Percentiles rank a stretch among this genome's conserved stretches.
Conservation (phyloP, 2,797 vertebrate species). For the Mus minutoides region DNA sequence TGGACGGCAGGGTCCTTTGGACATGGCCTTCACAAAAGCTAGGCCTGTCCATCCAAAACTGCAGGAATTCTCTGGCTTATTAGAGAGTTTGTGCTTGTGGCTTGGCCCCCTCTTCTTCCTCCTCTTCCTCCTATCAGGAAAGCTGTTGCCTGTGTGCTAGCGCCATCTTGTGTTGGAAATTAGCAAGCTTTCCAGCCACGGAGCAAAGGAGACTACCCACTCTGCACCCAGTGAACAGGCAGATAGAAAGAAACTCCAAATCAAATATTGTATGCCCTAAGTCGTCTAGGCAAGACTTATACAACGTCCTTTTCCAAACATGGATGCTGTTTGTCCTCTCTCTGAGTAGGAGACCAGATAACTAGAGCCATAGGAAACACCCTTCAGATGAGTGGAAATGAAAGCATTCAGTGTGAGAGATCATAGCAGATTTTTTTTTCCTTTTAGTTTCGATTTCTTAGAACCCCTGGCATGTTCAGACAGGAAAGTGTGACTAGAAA, state of each 20-base stretch:
- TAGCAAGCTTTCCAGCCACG: not conserved
- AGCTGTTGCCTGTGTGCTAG: slow-evolving; percentile 45
- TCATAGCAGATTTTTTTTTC: not conserved
- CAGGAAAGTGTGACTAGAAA: not conserved
- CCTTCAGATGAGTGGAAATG: not conserved
- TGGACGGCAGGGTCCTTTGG: not conserved
- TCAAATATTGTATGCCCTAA: not conserved
- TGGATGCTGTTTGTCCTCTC: not conserved
- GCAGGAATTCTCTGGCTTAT: slow-evolving; percentile 53
- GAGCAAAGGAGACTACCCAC: not conserved
- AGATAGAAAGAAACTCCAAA: not conserved
- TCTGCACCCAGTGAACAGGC: not conserved
- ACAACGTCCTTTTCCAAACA: not conserved
- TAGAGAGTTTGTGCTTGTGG: slow-evolving; percentile 5
- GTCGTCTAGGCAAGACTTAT: not conserved
- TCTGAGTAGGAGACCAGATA: not conserved
- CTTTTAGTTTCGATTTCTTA: slow-evolving; percentile 29
- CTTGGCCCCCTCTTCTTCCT: not conserved
- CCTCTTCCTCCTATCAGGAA: not conserved
- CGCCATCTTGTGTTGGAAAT: slow-evolving; percentile 70
- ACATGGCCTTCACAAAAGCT: slow-evolving; percentile 21
- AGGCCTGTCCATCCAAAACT: slow-evolving; percentile 44
- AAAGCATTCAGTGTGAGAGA: not conserved
- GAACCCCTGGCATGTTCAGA: not conserved
- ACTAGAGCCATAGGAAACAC: not conserved